Percentiles rank a stretch among this genome's conserved stretches.
These are phyloP conservation scores for Tapera naevia DNA, from an alignment of 2,797 vertebrate genomes.

Conservation along the genomic window DNA sequence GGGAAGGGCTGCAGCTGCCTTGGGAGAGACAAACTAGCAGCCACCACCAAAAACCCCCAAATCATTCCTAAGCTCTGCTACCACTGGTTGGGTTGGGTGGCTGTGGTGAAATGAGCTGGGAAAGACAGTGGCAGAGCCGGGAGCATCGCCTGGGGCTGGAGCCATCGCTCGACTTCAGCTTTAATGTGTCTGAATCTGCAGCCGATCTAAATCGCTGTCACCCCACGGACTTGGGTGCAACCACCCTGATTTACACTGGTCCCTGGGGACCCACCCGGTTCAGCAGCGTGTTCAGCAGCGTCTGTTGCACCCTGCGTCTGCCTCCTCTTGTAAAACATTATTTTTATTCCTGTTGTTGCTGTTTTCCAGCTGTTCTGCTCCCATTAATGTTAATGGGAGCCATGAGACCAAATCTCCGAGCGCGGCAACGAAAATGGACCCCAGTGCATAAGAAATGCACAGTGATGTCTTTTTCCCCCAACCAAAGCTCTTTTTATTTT, in stretches of 20 bases:
- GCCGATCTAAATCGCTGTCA: rapidly evolving
- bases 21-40: background rate
- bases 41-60: rapidly evolving
- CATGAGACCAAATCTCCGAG: background rate
- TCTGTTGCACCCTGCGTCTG: rapidly evolving
- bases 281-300: rapidly evolving
- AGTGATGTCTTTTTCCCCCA: background rate
- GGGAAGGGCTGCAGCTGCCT: background rate
- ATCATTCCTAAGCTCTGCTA: rapidly evolving
- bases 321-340: background rate
- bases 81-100: rapidly evolving
- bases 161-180: rapidly evolving
- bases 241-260: background rate
- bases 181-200: background rate
- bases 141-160: background rate
- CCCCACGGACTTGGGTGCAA: background rate
- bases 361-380: background rate
- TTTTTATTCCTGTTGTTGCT: background rate
- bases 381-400: background rate
- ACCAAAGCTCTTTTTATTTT: background rate
- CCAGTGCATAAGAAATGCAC: background rate
- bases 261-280: background rate
- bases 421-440: background rate
- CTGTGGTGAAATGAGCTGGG: background rate
- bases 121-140: background rate